Base-by-base conservation (phyloP, 2,797 vertebrate genomes). In the Poecilia wingei region DNA sequence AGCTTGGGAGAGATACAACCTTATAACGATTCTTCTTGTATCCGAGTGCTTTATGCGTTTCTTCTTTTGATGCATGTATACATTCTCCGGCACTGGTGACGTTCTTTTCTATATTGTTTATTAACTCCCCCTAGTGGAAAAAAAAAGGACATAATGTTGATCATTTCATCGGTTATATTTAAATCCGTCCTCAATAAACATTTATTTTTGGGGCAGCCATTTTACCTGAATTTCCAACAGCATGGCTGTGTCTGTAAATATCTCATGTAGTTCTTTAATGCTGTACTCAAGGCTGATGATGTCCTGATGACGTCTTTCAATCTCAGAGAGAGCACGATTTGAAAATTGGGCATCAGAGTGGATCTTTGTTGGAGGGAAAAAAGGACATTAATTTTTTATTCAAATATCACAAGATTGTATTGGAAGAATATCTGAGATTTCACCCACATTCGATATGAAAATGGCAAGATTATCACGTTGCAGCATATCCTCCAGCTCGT, bases 71-170 rank as follows among this genome's bases (percentile, higher is more conserved):
- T 0, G 79, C 83, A 0, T 95, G 95, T 1, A 97, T 94, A 0
- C 97, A 98, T 75, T 97, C 96, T 0, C 86, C 86, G 0, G 97
- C 95, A 8, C 92, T 96, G 87, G 84, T 93, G 45, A 98, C 96
- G 0, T 97, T 97, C 82, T 95, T 97, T 79, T 98, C 98, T 72
- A 99, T 98, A 94, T 96, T 98, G 94, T 99, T 97, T 84, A 97
- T 93, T 95, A 98, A 94, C 81, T 98, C 97, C 10, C 98, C 97
- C 98, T 99, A 84, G 45, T 36, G 69, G 77, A 89, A 14, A 71
- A 1, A 53, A 76, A 75, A 59, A 18, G 74, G 0, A 55, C 64
- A n/a, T 41, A 43, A 22, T 18, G 74, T 20, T 1, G 55, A 16
- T 73, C 57, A 49, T 31, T 14, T 16, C 59, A 10, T 45, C 3